phyloP scores from a whole-genome alignment of 2,888 invertebrate species.

The Lepidochrysops patricia region DNA sequence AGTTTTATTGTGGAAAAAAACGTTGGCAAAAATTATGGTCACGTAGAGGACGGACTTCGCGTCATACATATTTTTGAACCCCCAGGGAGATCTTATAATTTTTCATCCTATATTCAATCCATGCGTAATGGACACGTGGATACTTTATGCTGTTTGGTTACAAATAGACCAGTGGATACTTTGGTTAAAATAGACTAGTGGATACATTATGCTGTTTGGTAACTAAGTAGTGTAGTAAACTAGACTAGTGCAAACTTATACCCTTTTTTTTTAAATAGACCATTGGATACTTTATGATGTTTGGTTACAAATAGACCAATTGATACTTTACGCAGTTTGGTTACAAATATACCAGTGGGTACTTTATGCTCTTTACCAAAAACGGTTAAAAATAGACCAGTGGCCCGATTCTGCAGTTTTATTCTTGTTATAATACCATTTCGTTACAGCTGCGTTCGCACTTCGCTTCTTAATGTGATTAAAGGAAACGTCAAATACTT shows the following conservation, averaged over 20 bases:
- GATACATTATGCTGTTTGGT: no score
- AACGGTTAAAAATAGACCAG: neutral
- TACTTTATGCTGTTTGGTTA: neutral
- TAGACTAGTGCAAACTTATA: no score
- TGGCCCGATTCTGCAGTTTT: no score
- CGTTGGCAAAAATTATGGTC: neutral
- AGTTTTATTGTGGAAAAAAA: neutral
- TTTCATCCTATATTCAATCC: neutral
- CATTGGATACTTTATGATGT: neutral
- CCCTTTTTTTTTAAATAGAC: no score
- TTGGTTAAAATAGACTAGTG: no score
- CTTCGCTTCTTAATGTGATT: no score
- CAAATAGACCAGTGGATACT: neutral
- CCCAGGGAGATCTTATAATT: neutral
- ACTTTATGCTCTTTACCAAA: neutral
- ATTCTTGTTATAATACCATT: no score
- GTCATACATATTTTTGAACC: conserved; percentile 9
- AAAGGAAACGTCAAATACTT: no score
- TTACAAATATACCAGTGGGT: neutral
- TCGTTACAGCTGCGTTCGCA: no score
- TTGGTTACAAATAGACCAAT: neutral
- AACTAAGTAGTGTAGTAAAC: no score
- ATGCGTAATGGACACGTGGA: neutral
- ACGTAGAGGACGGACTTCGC: conserved; percentile 4
- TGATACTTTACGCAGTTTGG: no score